Evolutionary conservation across 2,113 vertebrate species (phyloP).

Genomic region (Rynchops niger): DNA sequence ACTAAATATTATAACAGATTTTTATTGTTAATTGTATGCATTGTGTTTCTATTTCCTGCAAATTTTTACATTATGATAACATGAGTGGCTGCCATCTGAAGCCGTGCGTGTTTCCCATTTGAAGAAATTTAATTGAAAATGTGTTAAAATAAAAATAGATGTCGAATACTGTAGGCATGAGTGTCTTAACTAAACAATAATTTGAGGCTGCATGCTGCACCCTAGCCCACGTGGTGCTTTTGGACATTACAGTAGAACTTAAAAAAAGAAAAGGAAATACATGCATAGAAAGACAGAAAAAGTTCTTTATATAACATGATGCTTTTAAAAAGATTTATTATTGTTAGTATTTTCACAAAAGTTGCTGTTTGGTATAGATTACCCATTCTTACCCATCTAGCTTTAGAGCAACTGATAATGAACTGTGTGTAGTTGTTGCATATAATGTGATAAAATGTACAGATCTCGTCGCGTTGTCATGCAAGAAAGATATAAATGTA

Average conservation of each 20-base stretch:
- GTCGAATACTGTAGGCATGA: background rate
- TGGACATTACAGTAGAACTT: background rate
- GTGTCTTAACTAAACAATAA: background rate
- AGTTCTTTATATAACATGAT: background rate
- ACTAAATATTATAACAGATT: background rate
- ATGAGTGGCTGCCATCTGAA: background rate
- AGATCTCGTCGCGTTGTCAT: background rate
- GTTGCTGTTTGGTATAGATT: background rate
- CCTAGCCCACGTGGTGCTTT: background rate
- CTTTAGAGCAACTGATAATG: background rate
- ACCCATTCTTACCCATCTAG: background rate
- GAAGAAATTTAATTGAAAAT: background rate
- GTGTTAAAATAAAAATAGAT: background rate
- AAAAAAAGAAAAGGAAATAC: background rate
- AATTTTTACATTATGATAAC: background rate
- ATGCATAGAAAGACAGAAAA: background rate
- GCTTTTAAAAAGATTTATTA: background rate
- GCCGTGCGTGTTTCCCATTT: background rate
- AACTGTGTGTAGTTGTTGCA: background rate
- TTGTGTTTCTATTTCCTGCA: background rate
- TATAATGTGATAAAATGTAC: background rate
- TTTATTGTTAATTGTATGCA: background rate
- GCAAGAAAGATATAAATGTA: background rate
- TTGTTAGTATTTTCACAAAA: background rate
- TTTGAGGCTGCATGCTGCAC: background rate